phyloP scores from a whole-genome alignment of 2,888 invertebrate species.

The Eupithecia inturbata region DNA sequence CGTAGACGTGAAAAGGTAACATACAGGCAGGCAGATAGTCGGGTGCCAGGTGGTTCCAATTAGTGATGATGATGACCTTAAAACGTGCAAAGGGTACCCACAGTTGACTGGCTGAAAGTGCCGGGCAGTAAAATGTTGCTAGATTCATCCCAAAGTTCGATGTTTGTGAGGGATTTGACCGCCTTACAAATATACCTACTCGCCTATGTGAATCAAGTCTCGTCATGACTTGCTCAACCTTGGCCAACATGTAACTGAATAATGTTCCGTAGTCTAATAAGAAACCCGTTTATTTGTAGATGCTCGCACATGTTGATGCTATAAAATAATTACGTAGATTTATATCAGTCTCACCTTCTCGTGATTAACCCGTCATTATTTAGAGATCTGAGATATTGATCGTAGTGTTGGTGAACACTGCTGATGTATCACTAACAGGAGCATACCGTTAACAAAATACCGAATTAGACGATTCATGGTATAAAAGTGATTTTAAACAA shows the following conservation, averaged over 20 bases:
- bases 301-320: neutral
- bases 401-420: neutral
- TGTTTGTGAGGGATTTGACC: neutral
- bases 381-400: neutral
- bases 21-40: too few species aligned
- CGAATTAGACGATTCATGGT: neutral
- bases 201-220: neutral
- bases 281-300: neutral
- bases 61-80: too few species aligned
- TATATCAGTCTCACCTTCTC: neutral
- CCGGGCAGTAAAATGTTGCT: neutral
- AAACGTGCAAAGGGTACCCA: too few species aligned
- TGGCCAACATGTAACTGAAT: neutral
- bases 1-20: too few species aligned
- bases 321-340: neutral
- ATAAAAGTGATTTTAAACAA: neutral
- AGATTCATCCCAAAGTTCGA: neutral
- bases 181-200: neutral
- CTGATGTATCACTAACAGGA: neutral
- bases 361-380: neutral
- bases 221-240: neutral
- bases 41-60: too few species aligned
- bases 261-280: too few species aligned
- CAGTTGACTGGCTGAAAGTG: too few species aligned
- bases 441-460: neutral